A percentile compares a stretch with the other conserved stretches of the same genome.
Evolutionary conservation across 2,888 invertebrate genomes (phyloP).

Genomic region (Caradrina kadenii): DNA sequence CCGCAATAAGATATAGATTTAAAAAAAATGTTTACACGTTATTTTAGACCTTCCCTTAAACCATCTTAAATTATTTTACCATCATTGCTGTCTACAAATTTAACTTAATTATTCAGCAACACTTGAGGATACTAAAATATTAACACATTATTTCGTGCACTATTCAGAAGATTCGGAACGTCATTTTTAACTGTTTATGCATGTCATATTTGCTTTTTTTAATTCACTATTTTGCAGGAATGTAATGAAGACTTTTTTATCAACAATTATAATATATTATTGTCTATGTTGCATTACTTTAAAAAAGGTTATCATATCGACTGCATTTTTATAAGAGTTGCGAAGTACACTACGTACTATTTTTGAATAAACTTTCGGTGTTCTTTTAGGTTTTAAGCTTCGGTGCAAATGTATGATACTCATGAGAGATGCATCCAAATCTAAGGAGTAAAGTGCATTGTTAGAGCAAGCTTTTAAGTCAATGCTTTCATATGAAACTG

Average conservation of each 20-base stretch:
- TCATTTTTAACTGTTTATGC: constrained; percentile 45
- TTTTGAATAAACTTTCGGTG: constrained; percentile 69
- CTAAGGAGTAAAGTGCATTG: constrained; percentile 62
- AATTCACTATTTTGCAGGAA: constrained; percentile 22
- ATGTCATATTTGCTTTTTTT: constrained; percentile 44
- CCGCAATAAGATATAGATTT: too few species aligned
- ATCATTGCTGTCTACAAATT: constrained; percentile 14
- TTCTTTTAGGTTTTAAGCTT: constrained; percentile 66
- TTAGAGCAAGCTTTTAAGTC: constrained; percentile 70
- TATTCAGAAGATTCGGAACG: constrained; percentile 28
- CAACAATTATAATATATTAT: neutral
- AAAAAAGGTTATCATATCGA: constrained; percentile 56
- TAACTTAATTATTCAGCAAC: constrained; percentile 27
- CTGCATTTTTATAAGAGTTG: constrained; percentile 76
- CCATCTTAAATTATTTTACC: constrained; percentile 20
- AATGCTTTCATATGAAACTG: constrained; percentile 78
- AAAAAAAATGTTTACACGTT: constrained; percentile 12
- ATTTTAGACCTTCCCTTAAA: neutral
- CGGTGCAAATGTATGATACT: constrained; percentile 77
- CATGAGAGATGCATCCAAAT: constrained; percentile 79
- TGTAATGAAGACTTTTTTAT: constrained; percentile 41
- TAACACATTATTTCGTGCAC: constrained; percentile 8
- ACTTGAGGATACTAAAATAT: constrained; percentile 7
- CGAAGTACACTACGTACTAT: constrained; percentile 70
- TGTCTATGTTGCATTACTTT: constrained; percentile 32